phyloP scores from a whole-genome alignment of 1,140 invertebrate genomes.

The Microplitis mediator region DNA sequence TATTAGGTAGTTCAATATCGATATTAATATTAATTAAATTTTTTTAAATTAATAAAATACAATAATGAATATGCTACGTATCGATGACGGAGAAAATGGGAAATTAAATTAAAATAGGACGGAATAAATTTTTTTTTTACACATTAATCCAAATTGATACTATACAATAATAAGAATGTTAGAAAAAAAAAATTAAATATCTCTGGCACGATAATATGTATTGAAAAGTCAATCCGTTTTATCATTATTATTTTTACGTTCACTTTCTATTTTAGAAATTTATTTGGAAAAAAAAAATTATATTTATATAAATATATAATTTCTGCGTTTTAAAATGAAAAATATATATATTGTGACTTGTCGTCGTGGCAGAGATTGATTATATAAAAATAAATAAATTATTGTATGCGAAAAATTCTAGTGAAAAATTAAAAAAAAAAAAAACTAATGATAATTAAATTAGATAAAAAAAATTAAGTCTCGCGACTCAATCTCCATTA shows the following conservation, averaged over 20 bases:
- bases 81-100: slow-evolving; percentile 41
- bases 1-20: slow-evolving; percentile 61
- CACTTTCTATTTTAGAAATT: neutral
- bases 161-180: slow-evolving; percentile 23
- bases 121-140: neutral
- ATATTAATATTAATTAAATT: slow-evolving; percentile 53
- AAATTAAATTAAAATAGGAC: slow-evolving; percentile 5
- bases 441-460: neutral
- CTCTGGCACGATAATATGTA: slow-evolving; percentile 1
- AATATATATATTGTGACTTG: neutral
- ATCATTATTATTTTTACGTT: neutral
- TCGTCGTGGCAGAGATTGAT: neutral
- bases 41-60: neutral
- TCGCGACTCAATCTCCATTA: too few species aligned
- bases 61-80: slow-evolving; percentile 55
- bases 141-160: slow-evolving; percentile 22
- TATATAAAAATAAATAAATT: neutral
- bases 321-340: neutral
- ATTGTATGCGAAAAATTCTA: too few species aligned
- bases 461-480: neutral
- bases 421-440: too few species aligned
- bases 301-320: too few species aligned
- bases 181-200: slow-evolving; percentile 4
- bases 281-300: neutral
- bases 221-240: neutral